Conservation (phyloP, 2,113 vertebrate species). For the Lamprologus callipterus region DNA sequence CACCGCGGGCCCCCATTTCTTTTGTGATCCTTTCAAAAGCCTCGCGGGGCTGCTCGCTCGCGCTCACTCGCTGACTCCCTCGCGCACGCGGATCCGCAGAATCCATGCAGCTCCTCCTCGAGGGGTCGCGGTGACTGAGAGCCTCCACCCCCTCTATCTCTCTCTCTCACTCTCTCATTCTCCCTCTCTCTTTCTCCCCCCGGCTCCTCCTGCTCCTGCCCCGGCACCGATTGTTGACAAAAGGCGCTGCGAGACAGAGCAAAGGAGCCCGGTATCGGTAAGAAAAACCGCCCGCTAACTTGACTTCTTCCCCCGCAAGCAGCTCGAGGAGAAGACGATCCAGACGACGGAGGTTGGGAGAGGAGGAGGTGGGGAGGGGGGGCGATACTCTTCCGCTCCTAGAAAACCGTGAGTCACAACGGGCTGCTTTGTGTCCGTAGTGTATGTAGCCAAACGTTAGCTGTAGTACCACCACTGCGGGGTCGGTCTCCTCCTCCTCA, state of each 20-base stretch:
- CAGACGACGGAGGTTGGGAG: neutral
- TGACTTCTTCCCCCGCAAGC: neutral
- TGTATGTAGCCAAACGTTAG: conserved; percentile 42
- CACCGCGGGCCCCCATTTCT: neutral
- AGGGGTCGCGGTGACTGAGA: conserved; percentile 62
- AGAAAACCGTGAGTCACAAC: conserved; percentile 64
- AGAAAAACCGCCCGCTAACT: neutral
- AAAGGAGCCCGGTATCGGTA: conserved; percentile 37
- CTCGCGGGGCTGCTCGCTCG: conserved; percentile 24
- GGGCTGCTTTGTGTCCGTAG: conserved; percentile 64
- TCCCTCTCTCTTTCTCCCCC: neutral
- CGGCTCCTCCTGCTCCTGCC: conserved; percentile 56
- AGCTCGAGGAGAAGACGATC: neutral
- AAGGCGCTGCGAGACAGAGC: conserved; percentile 64
- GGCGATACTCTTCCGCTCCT: conserved; percentile 3
- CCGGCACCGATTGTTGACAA: conserved; percentile 74
- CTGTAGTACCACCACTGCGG: conserved; percentile 35
- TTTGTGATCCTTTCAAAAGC: conserved; percentile 48
- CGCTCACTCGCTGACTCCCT: conserved; percentile 5
- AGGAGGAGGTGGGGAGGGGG: neutral
- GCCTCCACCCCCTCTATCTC: conserved; percentile 29
- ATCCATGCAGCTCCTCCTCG: conserved; percentile 53
- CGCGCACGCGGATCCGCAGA: conserved; percentile 52
- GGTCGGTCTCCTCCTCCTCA: conserved; percentile 39
- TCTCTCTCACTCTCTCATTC: neutral